Conservation (phyloP, 1,140 invertebrate species). For the Drosophila tristis region DNA sequence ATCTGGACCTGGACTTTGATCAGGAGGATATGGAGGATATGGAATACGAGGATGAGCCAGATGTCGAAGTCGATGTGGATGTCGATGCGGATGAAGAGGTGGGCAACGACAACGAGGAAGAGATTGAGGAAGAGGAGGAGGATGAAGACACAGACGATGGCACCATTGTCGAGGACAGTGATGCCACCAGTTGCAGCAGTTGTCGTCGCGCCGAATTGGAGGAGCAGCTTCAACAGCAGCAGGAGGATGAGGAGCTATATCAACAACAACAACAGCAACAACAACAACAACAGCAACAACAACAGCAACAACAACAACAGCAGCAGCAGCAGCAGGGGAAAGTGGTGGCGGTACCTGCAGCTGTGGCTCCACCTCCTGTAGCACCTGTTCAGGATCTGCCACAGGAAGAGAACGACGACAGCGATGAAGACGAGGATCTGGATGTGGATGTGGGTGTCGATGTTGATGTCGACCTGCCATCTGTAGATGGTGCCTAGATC, state of each 20-base stretch:
- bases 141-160: constrained; percentile 49
- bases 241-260: constrained; percentile 2
- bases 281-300: constrained; percentile 11
- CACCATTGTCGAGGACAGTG: constrained; percentile 70
- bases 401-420: no score
- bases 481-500: no score
- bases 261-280: constrained; percentile 3
- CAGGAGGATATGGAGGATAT: constrained; percentile 2
- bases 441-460: no score
- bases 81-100: constrained; percentile 1
- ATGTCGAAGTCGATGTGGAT: background rate
- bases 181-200: constrained; percentile 74
- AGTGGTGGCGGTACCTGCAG: no score
- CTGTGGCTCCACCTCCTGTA: no score
- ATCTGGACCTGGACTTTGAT: constrained; percentile 4
- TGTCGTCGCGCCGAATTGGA: constrained; percentile 63
- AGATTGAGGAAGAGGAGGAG: background rate
- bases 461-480: no score
- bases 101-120: background rate
- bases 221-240: constrained; percentile 26
- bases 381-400: no score
- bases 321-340: no score
- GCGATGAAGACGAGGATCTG: no score
- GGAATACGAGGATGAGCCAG: constrained; percentile 2
- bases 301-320: background rate